Percentiles rank a stretch among this genome's conserved stretches.
These are phyloP conservation scores for Eptesicus fuscus DNA, from an alignment of 2,113 vertebrate species.

Conservation along the genomic window DNA sequence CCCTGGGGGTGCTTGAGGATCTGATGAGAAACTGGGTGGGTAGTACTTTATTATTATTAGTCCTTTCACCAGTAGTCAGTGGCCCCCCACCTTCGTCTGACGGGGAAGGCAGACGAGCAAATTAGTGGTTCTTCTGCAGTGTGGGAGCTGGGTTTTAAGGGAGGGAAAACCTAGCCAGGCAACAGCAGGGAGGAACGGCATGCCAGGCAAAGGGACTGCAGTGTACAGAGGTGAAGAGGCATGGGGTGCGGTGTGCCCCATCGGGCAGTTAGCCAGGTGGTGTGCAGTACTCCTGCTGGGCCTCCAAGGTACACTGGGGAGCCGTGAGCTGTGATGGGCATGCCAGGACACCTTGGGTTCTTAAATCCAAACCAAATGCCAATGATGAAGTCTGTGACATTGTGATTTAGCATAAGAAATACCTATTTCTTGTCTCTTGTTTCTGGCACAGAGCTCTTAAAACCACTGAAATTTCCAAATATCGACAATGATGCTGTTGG, in stretches of 20 bases:
- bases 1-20: neutral
- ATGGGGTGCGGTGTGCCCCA: fast-evolving
- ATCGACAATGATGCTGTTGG: neutral
- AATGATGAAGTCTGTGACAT: neutral
- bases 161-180: neutral
- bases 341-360: neutral
- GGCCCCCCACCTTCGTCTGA: neutral
- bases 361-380: neutral
- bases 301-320: fast-evolving
- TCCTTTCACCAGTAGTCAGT: neutral
- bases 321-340: neutral
- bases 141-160: neutral
- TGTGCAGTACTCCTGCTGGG: fast-evolving
- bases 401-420: neutral
- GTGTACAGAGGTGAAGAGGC: fast-evolving
- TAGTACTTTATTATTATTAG: neutral
- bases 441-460: neutral
- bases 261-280: fast-evolving
- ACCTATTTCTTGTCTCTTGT: neutral
- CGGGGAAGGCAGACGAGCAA: neutral
- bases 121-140: neutral
- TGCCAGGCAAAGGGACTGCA: neutral
- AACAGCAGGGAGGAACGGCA: neutral
- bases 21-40: neutral
- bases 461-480: neutral